Evolutionary conservation across 2,888 invertebrate species (phyloP).

Genomic region (Tinea semifulvella): DNA sequence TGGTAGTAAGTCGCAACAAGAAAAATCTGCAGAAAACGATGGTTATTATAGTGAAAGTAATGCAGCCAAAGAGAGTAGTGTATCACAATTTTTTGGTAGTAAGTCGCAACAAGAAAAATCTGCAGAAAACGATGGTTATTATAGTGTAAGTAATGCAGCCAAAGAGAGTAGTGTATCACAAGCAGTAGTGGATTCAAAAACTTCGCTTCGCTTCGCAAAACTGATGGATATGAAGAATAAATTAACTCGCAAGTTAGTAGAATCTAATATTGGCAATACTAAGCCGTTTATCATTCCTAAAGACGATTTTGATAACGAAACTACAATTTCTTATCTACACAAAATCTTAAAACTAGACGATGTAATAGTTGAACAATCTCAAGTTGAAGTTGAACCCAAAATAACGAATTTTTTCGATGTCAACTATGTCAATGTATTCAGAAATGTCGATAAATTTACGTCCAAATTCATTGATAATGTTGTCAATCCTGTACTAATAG

Average conservation of each 20-base stretch:
- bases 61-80: too few species aligned
- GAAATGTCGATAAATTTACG: slow-evolving; percentile 38
- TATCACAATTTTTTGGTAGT: too few species aligned
- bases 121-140: too few species aligned
- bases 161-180: too few species aligned
- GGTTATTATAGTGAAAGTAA: too few species aligned
- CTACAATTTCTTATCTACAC: slow-evolving; percentile 14
- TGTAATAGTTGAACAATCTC: slow-evolving; percentile 10
- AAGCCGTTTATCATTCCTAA: not conserved
- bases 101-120: too few species aligned
- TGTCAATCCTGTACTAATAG: slow-evolving; percentile 44
- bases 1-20: too few species aligned
- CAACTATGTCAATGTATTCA: slow-evolving; percentile 42
- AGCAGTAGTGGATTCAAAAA: too few species aligned
- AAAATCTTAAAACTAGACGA: slow-evolving; percentile 12
- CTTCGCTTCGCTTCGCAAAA: not conserved
- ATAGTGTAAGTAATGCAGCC: too few species aligned
- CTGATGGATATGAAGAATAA: not conserved
- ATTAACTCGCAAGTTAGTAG: not conserved
- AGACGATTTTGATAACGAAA: slow-evolving; percentile 28
- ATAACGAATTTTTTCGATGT: not conserved
- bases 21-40: too few species aligned
- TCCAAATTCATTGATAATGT: slow-evolving; percentile 54
- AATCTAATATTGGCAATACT: not conserved
- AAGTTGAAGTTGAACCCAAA: slow-evolving; percentile 1